phyloP scores from a whole-genome alignment of 2,888 invertebrate species.

The Drosophila mimica region DNA sequence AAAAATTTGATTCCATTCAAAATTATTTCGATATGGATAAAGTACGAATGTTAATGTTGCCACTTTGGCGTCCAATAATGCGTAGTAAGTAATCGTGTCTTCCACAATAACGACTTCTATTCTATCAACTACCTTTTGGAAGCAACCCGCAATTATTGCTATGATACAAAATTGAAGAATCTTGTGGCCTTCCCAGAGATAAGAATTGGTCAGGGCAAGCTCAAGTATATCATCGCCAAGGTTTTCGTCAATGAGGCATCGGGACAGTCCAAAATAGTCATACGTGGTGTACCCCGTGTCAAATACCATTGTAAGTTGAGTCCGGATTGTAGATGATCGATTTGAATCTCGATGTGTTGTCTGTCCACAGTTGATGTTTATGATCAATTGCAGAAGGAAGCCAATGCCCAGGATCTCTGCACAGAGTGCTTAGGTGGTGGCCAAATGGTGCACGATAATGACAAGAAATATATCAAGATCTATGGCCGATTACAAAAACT shows the following conservation, averaged over 20 bases:
- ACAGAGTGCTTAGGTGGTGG: slow-evolving; percentile 66
- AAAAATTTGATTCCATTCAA: slow-evolving; percentile 20
- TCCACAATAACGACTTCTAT: background rate
- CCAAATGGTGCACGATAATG: slow-evolving; percentile 42
- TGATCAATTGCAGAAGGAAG: slow-evolving; percentile 52
- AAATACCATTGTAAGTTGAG: slow-evolving; percentile 64
- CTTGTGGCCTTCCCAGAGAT: slow-evolving; percentile 46
- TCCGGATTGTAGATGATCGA: background rate
- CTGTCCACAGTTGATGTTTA: slow-evolving; percentile 54
- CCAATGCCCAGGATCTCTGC: slow-evolving; percentile 43
- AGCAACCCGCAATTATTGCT: slow-evolving; percentile 44
- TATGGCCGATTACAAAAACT: slow-evolving; percentile 55
- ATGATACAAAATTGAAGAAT: slow-evolving; percentile 3
- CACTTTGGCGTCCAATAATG: slow-evolving; percentile 37
- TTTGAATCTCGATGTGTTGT: background rate
- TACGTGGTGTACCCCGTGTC: slow-evolving; percentile 43
- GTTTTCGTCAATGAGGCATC: slow-evolving; percentile 62
- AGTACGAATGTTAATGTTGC: slow-evolving; percentile 32
- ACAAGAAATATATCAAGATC: slow-evolving; percentile 54
- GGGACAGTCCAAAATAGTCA: slow-evolving; percentile 39
- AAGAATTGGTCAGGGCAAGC: slow-evolving; percentile 46
- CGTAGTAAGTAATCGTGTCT: slow-evolving; percentile 24
- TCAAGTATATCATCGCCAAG: slow-evolving; percentile 56
- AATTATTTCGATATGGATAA: slow-evolving; percentile 47
- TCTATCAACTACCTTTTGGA: background rate